Base-by-base conservation (phyloP, 2,113 vertebrate species). In the Gobio gobio region DNA sequence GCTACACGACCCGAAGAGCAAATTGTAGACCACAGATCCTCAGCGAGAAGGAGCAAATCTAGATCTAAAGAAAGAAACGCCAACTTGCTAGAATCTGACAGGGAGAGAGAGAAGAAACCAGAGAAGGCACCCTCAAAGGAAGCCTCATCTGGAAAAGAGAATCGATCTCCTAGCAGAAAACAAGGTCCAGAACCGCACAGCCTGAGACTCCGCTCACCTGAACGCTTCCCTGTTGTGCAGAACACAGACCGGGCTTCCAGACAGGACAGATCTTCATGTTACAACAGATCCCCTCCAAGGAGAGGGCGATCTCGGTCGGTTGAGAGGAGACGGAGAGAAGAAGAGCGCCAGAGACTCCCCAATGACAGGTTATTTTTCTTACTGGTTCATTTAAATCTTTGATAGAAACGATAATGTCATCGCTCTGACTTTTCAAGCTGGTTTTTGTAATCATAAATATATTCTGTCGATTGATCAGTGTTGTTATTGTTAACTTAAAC, bases 91-190 rank as follows among this genome's bases (percentile, higher is more conserved):
- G 97, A 98, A 16, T 90, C 86, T 10, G 97, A 97, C 84, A 82
- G 18, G 94, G 94, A 85, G 79, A 88, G 40, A 83, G 64, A 84
- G 97, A 98, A 86, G 87, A 96, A 97, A 82, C 94, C 96, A 3
- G 88, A 94, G 82, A 99, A 98, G 90, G 98, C 98, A 76, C 96
- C 97, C 20, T 97, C 96, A 87, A 99, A 98, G 92, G 98, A 99
- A 86, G 95, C 96, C 10, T 98, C 97, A 4, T 97, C 97, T 54
- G 98, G 98, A 63, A 99, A 99, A 90, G 98, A 99, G 90, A 99
- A 99, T 89, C 93, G 97, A 82, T 99, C 98, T 10, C 98, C 98
- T 3, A 94, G 94, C 79, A 93, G 96, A 75, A 95, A 96, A 79
- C 95, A 93, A 85, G 93, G 88, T 90, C 96, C 97, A 0, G 10